Evolutionary conservation across 2,113 vertebrate species (phyloP).

Genomic region (Synodontis membranacea): DNA sequence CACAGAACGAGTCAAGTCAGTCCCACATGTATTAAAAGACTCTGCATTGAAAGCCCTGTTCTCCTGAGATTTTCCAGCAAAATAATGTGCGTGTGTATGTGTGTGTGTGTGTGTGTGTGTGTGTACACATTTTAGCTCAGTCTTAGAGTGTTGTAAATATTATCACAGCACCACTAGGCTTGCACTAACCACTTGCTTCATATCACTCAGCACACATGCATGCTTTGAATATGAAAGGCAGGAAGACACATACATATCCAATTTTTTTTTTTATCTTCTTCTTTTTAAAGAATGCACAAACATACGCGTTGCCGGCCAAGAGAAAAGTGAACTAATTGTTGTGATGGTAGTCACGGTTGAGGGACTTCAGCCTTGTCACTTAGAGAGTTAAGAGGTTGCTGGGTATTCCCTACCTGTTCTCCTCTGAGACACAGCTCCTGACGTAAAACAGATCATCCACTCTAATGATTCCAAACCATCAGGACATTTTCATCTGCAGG

Average conservation of each 20-base stretch:
- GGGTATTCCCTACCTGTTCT: constrained; percentile 36
- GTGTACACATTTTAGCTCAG: not conserved
- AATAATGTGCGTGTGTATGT: not conserved
- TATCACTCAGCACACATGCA: not conserved
- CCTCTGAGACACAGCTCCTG: constrained; percentile 28
- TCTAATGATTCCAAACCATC: not conserved
- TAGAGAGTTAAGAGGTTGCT: constrained; percentile 6
- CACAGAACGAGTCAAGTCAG: not conserved
- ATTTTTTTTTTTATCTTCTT: constrained; percentile 22
- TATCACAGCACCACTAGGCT: constrained; percentile 13
- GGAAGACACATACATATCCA: not conserved
- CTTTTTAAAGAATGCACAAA: not conserved
- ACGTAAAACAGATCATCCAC: not conserved
- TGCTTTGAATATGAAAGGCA: not conserved
- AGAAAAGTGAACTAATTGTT: constrained; percentile 17
- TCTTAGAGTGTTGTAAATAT: constrained; percentile 24
- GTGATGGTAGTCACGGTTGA: constrained; percentile 34
- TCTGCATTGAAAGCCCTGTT: not conserved
- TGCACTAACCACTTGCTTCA: not conserved
- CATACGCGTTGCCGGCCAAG: not conserved
- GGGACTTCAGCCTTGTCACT: constrained; percentile 41
- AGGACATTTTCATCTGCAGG: not conserved
- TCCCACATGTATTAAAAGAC: constrained; percentile 13
- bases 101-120: constrained; percentile 28
- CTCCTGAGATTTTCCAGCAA: not conserved